These are phyloP conservation scores for Nymphalis io DNA, from an alignment of 1,140 invertebrate species.

Conservation along the genomic window DNA sequence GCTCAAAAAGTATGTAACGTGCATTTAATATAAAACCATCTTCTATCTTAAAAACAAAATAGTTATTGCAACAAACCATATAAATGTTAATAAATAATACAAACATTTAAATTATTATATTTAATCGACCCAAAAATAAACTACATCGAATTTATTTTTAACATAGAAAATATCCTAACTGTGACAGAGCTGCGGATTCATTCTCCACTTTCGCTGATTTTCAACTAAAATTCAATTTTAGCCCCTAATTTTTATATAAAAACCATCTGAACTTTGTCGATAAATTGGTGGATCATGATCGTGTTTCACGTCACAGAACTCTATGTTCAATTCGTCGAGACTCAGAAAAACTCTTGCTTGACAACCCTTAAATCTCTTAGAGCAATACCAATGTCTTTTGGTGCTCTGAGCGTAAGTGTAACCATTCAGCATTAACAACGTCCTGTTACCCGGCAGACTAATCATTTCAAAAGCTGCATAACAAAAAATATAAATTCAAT, in stretches of 20 bases:
- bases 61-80: too few relatives aligned
- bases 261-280: slow-evolving; percentile 15
- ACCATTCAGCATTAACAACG: slow-evolving; percentile 35
- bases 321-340: slow-evolving; percentile 36
- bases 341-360: slow-evolving; percentile 51
- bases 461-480: slow-evolving; percentile 37
- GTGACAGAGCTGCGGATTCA: too few relatives aligned
- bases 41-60: too few relatives aligned
- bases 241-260: slow-evolving; percentile 32
- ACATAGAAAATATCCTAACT: too few relatives aligned
- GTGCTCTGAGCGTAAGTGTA: slow-evolving; percentile 45
- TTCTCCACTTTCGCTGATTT: too few relatives aligned
- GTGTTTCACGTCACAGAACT: slow-evolving; percentile 39
- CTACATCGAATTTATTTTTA: too few relatives aligned
- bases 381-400: slow-evolving; percentile 56
- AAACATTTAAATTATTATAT: too few relatives aligned
- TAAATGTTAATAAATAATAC: too few relatives aligned
- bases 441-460: slow-evolving; percentile 27
- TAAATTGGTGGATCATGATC: slow-evolving; percentile 52
- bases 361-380: slow-evolving; percentile 53
- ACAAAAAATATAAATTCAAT: background rate
- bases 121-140: too few relatives aligned
- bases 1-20: too few relatives aligned
- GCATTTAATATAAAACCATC: too few relatives aligned
- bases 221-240: background rate